Evolutionary conservation across 2,888 invertebrate species (phyloP).

Genomic region (Marasmarcha lunaedactyla): DNA sequence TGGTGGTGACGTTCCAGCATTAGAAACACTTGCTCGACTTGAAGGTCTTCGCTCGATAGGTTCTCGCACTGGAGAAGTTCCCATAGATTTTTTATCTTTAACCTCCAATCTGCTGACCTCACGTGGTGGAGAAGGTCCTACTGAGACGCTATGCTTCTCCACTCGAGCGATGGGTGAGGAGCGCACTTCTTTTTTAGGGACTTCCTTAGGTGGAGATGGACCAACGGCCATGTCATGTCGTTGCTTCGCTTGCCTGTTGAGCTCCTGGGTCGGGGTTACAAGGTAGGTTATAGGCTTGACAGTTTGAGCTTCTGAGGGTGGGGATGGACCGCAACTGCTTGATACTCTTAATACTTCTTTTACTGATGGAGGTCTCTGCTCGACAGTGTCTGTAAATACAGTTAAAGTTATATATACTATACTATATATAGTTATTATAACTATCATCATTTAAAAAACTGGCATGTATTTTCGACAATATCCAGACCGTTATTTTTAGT

Average conservation of each 20-base stretch:
- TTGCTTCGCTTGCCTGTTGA: constrained; percentile 10
- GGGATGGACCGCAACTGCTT: constrained; percentile 75
- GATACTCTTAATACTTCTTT: constrained; percentile 42
- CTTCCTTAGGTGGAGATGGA: constrained; percentile 49
- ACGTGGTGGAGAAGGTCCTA: constrained; percentile 48
- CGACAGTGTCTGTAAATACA: constrained; percentile 24
- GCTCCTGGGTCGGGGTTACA: constrained; percentile 58
- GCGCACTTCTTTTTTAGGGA: constrained; percentile 18
- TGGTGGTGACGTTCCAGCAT: constrained; percentile 87
- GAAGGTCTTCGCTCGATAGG: constrained; percentile 13
- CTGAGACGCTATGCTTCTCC: constrained; percentile 34
- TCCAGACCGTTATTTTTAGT: too few relatives aligned
- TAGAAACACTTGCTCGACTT: constrained; percentile 44
- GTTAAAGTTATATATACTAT: background rate
- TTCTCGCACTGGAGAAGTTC: constrained; percentile 56
- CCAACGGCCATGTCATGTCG: constrained; percentile 53
- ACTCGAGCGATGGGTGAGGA: constrained; percentile 17
- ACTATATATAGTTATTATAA: too few relatives aligned
- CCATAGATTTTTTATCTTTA: constrained; percentile 25
- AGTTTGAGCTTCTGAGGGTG: constrained; percentile 56
- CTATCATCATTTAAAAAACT: too few relatives aligned
- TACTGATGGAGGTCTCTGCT: constrained; percentile 29
- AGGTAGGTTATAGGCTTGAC: constrained; percentile 28
- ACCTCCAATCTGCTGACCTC: constrained; percentile 34
- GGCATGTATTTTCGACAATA: too few relatives aligned